Evolutionary conservation across 2,113 vertebrate species (phyloP), one percentile per base, ranked within the genome.

Genomic region (Boleophthalmus pectinirostris): DNA sequence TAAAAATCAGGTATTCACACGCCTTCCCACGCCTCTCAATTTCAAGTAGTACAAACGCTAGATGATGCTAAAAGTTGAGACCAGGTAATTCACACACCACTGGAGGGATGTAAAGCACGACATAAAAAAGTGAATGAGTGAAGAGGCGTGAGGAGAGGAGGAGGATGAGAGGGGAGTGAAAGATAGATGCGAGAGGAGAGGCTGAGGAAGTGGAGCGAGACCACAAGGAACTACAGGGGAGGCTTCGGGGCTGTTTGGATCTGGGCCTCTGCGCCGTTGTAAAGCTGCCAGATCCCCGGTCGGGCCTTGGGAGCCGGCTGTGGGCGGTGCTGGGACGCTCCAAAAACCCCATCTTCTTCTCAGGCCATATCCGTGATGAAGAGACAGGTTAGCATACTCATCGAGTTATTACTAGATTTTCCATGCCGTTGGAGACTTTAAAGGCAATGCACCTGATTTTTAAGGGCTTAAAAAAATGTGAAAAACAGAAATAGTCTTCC

Each of bases 241-340:
- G 45, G 25, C 58, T 77, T 24, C 12, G 69, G 29, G 53, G 63
- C 67, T 43, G 67, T 64, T 75, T 88, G 88, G 85, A 83, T 24
- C 43, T 64, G 72, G 85, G 80, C 85, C 63, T 75, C 57, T 7
- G 57, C 24, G 69, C 43, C 75, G 57, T 75, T 84, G 75, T 69
- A 74, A 72, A 1, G 64, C 77, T 78, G 86, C 84, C 84, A 87
- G 84, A 81, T 80, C 76, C 68, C 61, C 66, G 74, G 56, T 38
- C 68, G 75, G 81, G 79, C 77, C 75, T 5, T 10, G n/a, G 77
- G 85, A 85, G 74, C 72, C 73, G 47, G 69, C 68, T 67, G 82
- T 76, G 80, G 80, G 86, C 76, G 86, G 74, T 76, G 83, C 71
- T 72, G 70, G 66, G 76, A 72, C 33, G 67, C 75, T 21, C 69